Evolutionary conservation across 2,113 vertebrate species (phyloP).

Genomic region (Rana temporaria): DNA sequence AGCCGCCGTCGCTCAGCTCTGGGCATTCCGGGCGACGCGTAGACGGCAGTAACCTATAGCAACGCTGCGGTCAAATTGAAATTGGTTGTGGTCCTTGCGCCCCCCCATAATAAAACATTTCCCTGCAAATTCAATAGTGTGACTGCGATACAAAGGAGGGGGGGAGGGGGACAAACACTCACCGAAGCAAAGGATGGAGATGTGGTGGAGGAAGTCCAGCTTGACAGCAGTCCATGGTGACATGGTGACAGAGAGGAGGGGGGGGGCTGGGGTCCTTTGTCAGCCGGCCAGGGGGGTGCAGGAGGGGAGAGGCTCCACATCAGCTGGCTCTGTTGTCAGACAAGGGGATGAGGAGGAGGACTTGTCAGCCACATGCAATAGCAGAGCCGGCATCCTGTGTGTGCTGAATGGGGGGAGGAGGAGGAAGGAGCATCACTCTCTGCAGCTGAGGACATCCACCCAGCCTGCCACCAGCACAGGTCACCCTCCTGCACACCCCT

Average conservation of each 20-base stretch:
- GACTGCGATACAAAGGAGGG: too few relatives aligned
- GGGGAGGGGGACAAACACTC: not conserved
- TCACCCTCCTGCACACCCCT: not conserved
- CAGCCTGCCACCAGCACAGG: not conserved
- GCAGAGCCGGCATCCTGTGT: constrained; percentile 3
- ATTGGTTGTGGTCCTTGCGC: too few relatives aligned
- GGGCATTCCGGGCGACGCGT: too few relatives aligned
- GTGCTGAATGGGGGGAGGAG: constrained; percentile 26
- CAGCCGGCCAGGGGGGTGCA: constrained; percentile 45
- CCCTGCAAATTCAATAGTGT: too few relatives aligned
- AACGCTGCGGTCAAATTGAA: too few relatives aligned
- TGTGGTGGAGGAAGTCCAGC: constrained; percentile 45
- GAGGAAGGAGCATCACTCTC: constrained; percentile 42
- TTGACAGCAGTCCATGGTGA: not conserved
- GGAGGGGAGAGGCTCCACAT: constrained; percentile 53
- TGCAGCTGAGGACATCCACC: constrained; percentile 31
- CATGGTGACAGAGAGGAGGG: constrained; percentile 32
- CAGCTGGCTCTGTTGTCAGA: constrained; percentile 46
- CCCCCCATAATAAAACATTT: too few relatives aligned
- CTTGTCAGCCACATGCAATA: constrained; percentile 51
- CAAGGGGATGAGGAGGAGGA: constrained; percentile 31
- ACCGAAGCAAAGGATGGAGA: constrained; percentile 46
- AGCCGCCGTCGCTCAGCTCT: too few relatives aligned
- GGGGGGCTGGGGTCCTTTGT: constrained; percentile 6
- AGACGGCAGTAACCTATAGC: too few relatives aligned